Evolutionary conservation across 2,797 vertebrate species (phyloP), one percentile per base, ranked within the genome.

Genomic region (Brotula barbata): DNA sequence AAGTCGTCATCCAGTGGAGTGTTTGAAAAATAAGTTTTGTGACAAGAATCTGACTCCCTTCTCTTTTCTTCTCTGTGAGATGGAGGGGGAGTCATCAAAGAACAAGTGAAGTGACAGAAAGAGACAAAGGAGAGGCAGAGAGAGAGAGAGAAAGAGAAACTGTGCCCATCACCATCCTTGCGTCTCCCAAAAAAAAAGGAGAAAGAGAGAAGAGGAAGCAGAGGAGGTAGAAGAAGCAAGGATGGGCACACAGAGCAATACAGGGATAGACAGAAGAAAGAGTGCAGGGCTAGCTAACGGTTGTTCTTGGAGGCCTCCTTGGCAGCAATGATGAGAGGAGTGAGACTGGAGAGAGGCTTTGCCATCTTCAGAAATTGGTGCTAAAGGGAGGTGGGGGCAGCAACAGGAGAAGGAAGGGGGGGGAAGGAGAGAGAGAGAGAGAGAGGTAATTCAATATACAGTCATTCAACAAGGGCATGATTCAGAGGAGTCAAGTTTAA

Each of bases 361-460:
- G 96, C 96, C 74, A 95, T 92, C 88, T 98, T 98, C 85, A 98
- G 89, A 75, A 98, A 98, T 67, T 95, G 95, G 80, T 98, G 96
- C 96, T 98, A 81, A 42, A 61, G 37, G 64, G 25, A 58, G 37
- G 37, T 34, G 54, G 64, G 6, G 21, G 28, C 51, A 52, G 42
- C 33, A 42, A 34, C 25, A 28, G 25, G 3, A 57, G 51, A 33
- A 20, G 33, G 36, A 49, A 45, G 52, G 20, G n/a, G 31, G 23
- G 39, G 10, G 3, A 5, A 8, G 5, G 9, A 25, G 60, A 21
- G 54, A 28, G 45, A 57, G 25, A n/a, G 23, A 53, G 43, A 3
- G 17, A 22, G n/a, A n/a, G n/a, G n/a, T n/a, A n/a, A n/a, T n/a
- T n/a, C n/a, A n/a, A n/a, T n/a, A n/a, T n/a, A n/a, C n/a, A n/a